Conservation (phyloP, 2,797 vertebrate genomes). For the Eulemur rubriventer region DNA sequence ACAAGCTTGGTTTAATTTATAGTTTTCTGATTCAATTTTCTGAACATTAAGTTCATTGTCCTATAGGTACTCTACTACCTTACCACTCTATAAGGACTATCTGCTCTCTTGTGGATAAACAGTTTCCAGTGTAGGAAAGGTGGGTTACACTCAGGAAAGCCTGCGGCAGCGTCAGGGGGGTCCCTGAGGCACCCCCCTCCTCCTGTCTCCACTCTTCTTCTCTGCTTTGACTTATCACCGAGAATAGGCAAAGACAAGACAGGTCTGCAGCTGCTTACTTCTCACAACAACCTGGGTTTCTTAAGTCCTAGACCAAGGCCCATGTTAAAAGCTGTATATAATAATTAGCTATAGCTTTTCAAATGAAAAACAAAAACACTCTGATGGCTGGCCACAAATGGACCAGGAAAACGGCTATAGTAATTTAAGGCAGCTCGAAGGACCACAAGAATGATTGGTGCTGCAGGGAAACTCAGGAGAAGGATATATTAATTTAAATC, state of each 20-base stretch:
- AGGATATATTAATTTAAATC: neutral
- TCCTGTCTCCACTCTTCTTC: neutral
- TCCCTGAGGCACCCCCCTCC: neutral
- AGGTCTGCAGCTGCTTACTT: neutral
- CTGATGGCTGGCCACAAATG: neutral
- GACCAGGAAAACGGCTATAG: neutral
- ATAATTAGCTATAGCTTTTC: slow-evolving; percentile 11
- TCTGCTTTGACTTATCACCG: neutral
- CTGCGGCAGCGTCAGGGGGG: neutral
- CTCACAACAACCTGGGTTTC: neutral
- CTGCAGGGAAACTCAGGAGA: neutral
- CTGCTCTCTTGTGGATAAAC: neutral
- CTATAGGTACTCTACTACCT: neutral
- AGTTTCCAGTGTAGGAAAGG: neutral
- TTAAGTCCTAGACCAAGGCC: neutral
- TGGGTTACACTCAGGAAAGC: neutral
- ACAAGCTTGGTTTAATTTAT: neutral
- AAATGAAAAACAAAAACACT: slow-evolving; percentile 25
- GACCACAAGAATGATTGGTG: neutral
- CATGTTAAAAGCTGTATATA: neutral
- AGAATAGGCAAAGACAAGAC: neutral
- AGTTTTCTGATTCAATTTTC: neutral
- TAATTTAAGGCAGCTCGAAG: slow-evolving; percentile 30
- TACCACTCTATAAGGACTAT: neutral
- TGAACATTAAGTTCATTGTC: neutral